These are phyloP conservation scores for Decapterus maruadsi DNA, from an alignment of 2,797 vertebrate genomes.

Conservation along the genomic window DNA sequence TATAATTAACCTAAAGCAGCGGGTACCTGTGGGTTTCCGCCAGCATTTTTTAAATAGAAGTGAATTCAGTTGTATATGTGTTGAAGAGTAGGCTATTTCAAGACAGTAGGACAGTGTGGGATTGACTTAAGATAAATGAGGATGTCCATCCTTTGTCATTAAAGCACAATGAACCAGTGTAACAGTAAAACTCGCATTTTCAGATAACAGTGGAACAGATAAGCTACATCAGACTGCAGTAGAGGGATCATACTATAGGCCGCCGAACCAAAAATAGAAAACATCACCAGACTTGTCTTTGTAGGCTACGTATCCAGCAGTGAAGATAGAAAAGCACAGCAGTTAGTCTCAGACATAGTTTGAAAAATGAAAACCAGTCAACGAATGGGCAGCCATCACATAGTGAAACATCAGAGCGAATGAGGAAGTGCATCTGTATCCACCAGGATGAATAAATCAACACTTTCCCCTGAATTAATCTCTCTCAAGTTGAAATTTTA, in stretches of 20 bases:
- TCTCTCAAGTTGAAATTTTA: conserved; percentile 84
- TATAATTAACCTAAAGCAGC: neutral
- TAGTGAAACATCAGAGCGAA: conserved; percentile 77
- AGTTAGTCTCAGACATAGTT: conserved; percentile 31
- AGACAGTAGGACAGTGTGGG: neutral
- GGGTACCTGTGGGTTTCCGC: neutral
- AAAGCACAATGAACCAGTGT: neutral
- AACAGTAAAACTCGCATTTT: neutral
- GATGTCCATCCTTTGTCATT: neutral
- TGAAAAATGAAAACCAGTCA: conserved; percentile 68
- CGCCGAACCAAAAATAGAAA: neutral
- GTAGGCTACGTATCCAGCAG: neutral
- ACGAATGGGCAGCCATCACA: conserved; percentile 49
- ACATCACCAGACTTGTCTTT: conserved; percentile 8
- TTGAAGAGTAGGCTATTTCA: neutral
- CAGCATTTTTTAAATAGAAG: neutral
- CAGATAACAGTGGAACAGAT: neutral
- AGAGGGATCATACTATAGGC: too few species aligned
- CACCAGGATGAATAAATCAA: conserved; percentile 83
- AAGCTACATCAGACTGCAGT: too few species aligned
- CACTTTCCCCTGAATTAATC: conserved; percentile 84
- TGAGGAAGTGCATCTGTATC: conserved; percentile 75
- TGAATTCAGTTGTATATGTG: neutral
- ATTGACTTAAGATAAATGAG: conserved; percentile 2
- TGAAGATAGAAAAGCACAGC: conserved; percentile 15